Conservation (phyloP, 2,888 invertebrate genomes). For the Amaurobius ferox region DNA sequence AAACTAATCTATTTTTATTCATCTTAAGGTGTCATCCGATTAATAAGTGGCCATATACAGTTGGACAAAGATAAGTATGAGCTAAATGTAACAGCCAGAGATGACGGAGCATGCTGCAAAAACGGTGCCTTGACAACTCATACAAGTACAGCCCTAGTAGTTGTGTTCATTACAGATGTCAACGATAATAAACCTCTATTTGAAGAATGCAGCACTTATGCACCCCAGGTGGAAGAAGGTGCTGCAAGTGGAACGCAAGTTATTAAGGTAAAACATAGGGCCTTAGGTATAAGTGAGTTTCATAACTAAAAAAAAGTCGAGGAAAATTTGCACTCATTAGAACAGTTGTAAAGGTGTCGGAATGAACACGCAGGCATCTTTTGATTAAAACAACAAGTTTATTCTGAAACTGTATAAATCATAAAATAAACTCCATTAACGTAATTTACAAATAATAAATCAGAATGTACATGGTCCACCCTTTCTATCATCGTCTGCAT, state of each 20-base stretch:
- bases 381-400: too few species aligned
- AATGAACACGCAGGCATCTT: too few species aligned
- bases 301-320: background rate
- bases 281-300: background rate
- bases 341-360: too few species aligned
- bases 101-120: conserved; percentile 97
- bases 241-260: conserved; percentile 95
- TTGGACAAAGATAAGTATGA: conserved; percentile 96
- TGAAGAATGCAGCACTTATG: conserved; percentile 93
- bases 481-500: too few species aligned
- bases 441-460: too few species aligned
- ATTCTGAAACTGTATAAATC: too few species aligned
- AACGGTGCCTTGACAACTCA: conserved; percentile 91
- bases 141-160: conserved; percentile 95
- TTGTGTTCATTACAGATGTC: conserved; percentile 97
- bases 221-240: conserved; percentile 95
- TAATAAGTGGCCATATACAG: conserved; percentile 90
- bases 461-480: too few species aligned
- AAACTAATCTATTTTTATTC: too few species aligned
- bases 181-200: conserved; percentile 98
- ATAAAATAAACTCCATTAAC: too few species aligned
- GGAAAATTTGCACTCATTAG: background rate
- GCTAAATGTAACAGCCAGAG: conserved; percentile 96
- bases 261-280: conserved; percentile 84
- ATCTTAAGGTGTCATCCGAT: conserved; percentile 88